Base-by-base conservation (phyloP, 2,113 vertebrate genomes). In the Myrmecophaga tridactyla region DNA sequence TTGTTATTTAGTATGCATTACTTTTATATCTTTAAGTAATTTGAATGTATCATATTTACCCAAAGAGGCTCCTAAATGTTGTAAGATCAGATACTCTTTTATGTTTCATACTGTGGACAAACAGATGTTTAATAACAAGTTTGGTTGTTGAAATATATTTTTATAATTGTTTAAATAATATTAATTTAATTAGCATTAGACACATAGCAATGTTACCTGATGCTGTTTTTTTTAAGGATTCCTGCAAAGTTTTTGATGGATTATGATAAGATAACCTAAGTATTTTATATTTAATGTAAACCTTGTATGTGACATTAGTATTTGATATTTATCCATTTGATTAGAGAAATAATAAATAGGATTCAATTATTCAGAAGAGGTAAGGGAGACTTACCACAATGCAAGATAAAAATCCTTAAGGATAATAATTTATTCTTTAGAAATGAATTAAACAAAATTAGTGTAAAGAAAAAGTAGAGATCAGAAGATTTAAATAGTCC, bases 251-350 rank as follows among this genome's bases (percentile, higher is more conserved):
- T 95, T 90, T 58, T 73, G 65, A 60, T 78, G 10, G 43, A 4
- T 34, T 62, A 63, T 63, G 46, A 70, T 65, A 80, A 8, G 12
- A 8, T n/a, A 36, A 43, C 13, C 1, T 78, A 23, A 85, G 6
- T 62, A 84, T 92, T 83, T 95, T 69, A 89, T 46, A 41, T 17
- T 25, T 60, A 67, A 95, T 83, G 75, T 76, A 81, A 58, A 43
- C 11, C 76, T 83, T 76, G 12, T 70, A 77, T 53, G 76, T 72
- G 92, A 27, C 63, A 67, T 75, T 58, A 82, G 1, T 20, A 91
- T 75, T 75, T 69, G 8, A 46, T 72, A 78, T 43, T 60, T 93
- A 48, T 62, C 18, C 36, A 85, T 51, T 58, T 90, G 25, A 90
- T 81, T 58, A 67, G 60, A 89, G 41, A 84, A 78, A 48, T 27